Conservation (phyloP, 2,797 vertebrate species). For the Pseudomugil gertrudae region DNA sequence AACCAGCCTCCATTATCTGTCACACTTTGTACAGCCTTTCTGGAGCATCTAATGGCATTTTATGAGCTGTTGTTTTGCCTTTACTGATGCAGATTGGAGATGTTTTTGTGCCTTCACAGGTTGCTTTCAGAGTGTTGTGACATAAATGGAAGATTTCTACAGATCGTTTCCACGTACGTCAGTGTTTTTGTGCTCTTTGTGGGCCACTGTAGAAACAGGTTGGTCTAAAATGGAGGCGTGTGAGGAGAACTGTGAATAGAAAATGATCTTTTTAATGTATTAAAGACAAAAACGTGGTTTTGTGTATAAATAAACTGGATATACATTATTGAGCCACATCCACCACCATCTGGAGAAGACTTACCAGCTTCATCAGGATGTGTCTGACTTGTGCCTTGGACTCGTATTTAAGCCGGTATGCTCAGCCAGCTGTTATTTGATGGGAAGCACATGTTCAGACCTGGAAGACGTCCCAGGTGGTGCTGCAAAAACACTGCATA, state of each 20-base stretch:
- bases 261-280: neutral
- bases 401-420: neutral
- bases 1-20: neutral
- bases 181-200: too few relatives aligned
- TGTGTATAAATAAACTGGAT: neutral
- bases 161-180: too few relatives aligned
- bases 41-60: neutral
- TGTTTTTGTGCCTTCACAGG: neutral
- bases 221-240: neutral
- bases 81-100: neutral
- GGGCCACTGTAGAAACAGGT: neutral
- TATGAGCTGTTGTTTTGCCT: neutral
- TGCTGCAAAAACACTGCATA: neutral
- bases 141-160: neutral
- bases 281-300: neutral
- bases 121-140: neutral
- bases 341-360: neutral
- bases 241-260: neutral
- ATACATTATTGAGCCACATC: neutral
- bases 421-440: neutral
- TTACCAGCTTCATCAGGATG: neutral
- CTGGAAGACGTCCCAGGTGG: neutral
- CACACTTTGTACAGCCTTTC: neutral
- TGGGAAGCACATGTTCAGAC: constrained; percentile 2
- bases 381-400: neutral